Conservation (phyloP, 1,140 invertebrate species). For the Brachystomella parvula region DNA sequence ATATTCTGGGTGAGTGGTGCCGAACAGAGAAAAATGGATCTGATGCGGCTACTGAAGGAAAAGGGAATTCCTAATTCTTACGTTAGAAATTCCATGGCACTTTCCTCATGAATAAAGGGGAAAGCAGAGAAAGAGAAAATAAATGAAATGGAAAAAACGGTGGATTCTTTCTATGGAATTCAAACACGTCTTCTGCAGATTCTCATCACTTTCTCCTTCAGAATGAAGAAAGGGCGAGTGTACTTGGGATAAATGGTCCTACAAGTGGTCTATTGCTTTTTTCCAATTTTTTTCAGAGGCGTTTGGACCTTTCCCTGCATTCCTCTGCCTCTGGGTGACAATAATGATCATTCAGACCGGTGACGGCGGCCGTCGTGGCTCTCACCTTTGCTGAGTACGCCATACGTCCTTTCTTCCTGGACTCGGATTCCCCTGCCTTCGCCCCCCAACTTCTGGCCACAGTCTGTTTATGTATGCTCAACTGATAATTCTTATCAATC, state of each 20-base stretch:
- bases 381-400: slow-evolving; percentile 70
- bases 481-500: no score
- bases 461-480: slow-evolving; percentile 63
- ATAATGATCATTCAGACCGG: slow-evolving; percentile 73
- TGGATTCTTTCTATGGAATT: neutral
- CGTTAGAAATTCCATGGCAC: neutral
- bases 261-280: slow-evolving; percentile 2
- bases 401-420: slow-evolving; percentile 71
- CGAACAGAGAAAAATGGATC: slow-evolving; percentile 1
- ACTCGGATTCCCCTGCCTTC: slow-evolving; percentile 56
- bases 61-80: slow-evolving; percentile 7
- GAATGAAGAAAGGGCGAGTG: neutral
- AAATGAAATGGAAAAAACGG: neutral
- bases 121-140: neutral
- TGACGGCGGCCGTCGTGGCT: slow-evolving; percentile 73
- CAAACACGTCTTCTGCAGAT: no score
- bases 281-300: slow-evolving; percentile 48
- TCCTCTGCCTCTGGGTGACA: slow-evolving; percentile 79
- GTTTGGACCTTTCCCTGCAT: slow-evolving; percentile 81
- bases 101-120: neutral
- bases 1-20: slow-evolving; percentile 60
- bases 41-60: no score
- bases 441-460: slow-evolving; percentile 59
- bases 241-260: no score
- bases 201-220: neutral